Conservation (phyloP, 2,797 vertebrate species). For the Hozukius guyotensis region DNA sequence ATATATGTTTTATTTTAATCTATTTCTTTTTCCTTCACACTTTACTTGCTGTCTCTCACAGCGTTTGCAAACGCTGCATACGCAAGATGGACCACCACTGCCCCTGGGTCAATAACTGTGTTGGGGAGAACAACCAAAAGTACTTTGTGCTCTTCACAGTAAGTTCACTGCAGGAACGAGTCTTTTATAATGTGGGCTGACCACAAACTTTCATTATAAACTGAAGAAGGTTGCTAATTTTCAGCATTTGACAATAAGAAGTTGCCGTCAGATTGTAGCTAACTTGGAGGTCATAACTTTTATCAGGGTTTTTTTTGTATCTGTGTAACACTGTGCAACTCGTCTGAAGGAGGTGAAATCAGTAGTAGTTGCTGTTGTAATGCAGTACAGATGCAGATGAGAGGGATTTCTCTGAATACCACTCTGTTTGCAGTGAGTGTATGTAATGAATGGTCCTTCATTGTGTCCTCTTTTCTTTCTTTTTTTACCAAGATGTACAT, state of each 20-base stretch:
- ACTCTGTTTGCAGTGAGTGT: background rate
- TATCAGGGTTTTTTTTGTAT: background rate
- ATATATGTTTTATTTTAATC: background rate
- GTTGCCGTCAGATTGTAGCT: background rate
- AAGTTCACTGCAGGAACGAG: constrained; percentile 71
- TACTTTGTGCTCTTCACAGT: constrained; percentile 99
- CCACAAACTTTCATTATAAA: background rate
- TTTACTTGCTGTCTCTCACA: constrained; percentile 55
- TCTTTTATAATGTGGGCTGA: background rate
- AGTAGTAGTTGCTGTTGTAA: background rate
- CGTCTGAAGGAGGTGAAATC: background rate
- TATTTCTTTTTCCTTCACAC: background rate
- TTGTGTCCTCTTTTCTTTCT: background rate
- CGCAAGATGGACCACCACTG: constrained; percentile 99
- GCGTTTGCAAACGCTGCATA: constrained; percentile 98
- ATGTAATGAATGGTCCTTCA: background rate
- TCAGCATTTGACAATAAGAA: background rate
- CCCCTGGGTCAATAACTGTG: constrained; percentile 99
- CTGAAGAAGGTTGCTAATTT: background rate
- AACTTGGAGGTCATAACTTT: background rate
- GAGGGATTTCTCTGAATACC: background rate
- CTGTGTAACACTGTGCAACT: background rate
- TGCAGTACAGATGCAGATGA: background rate
- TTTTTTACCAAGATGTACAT: constrained; percentile 92
- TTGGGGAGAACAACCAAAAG: constrained; percentile 99